phyloP scores from a whole-genome alignment of 2,888 invertebrate genomes.

The Drosophila nr. medialis region DNA sequence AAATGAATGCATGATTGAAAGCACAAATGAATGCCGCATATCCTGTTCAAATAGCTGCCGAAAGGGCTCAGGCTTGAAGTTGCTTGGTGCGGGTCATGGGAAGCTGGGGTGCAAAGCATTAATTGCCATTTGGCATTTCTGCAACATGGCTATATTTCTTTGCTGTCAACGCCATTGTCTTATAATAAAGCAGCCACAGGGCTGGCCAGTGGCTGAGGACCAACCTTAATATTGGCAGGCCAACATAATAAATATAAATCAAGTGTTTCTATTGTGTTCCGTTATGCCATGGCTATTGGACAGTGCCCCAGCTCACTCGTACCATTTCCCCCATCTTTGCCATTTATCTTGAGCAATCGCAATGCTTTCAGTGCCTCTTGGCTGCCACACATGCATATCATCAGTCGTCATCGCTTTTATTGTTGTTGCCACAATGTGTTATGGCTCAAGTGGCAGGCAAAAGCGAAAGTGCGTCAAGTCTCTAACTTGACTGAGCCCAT shows the following conservation, averaged over 20 bases:
- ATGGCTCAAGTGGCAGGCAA: conserved; percentile 19
- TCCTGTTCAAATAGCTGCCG: conserved; percentile 20
- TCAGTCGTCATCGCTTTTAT: conserved; percentile 74
- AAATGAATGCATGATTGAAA: conserved; percentile 65
- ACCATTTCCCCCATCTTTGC: conserved; percentile 34
- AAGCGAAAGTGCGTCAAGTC: conserved; percentile 44
- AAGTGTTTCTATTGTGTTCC: conserved; percentile 62
- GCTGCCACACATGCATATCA: conserved; percentile 69
- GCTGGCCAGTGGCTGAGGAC: conserved; percentile 3
- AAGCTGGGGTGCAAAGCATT: conserved; percentile 52
- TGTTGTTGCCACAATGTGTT: conserved; percentile 49
- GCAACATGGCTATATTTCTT: conserved; percentile 59
- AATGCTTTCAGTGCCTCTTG: conserved; percentile 44
- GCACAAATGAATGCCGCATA: conserved; percentile 42
- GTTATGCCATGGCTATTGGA: conserved; percentile 40
- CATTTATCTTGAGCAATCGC: conserved; percentile 69
- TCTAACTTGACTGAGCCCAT: conserved; percentile 44
- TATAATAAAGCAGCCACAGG: conserved; percentile 52
- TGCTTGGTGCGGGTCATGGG: neutral
- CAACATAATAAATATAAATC: conserved; percentile 78
- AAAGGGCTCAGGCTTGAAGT: conserved; percentile 1
- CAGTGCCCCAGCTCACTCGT: conserved; percentile 13
- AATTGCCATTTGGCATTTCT: conserved; percentile 64
- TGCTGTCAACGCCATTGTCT: conserved; percentile 73
- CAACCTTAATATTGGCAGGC: conserved; percentile 62